Conservation (phyloP, 2,113 vertebrate genomes). For the Rissa tridactyla region DNA sequence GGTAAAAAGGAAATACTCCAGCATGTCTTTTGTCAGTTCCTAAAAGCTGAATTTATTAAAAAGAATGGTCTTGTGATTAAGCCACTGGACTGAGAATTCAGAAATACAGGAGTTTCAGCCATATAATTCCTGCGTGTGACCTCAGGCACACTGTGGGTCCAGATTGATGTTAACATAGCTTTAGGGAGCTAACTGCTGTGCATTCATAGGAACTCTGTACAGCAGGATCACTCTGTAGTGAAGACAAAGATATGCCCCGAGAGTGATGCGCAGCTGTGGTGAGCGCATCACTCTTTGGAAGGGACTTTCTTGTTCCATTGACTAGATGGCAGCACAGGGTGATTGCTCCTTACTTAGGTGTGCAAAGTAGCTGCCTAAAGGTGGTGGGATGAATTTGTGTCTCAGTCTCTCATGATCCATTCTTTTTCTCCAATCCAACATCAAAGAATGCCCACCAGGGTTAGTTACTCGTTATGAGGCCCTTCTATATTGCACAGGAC, state of each 20-base stretch:
- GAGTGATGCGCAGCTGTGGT: background rate
- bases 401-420: background rate
- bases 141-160: background rate
- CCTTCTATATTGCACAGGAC: background rate
- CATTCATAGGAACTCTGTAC: background rate
- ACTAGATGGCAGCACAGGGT: background rate
- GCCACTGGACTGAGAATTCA: background rate
- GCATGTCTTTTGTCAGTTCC: background rate
- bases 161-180: background rate
- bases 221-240: background rate
- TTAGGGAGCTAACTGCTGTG: background rate
- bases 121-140: background rate
- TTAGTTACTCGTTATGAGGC: background rate
- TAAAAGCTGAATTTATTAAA: background rate
- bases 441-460: background rate
- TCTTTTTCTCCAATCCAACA: background rate
- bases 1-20: slow-evolving; percentile 72
- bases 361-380: background rate
- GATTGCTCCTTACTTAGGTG: background rate
- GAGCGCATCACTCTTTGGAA: background rate
- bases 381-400: background rate
- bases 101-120: background rate
- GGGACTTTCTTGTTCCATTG: background rate
- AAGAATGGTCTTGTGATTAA: background rate
- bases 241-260: background rate